Base-by-base conservation (phyloP, 2,797 vertebrate genomes). In the Tragopan temminckii region DNA sequence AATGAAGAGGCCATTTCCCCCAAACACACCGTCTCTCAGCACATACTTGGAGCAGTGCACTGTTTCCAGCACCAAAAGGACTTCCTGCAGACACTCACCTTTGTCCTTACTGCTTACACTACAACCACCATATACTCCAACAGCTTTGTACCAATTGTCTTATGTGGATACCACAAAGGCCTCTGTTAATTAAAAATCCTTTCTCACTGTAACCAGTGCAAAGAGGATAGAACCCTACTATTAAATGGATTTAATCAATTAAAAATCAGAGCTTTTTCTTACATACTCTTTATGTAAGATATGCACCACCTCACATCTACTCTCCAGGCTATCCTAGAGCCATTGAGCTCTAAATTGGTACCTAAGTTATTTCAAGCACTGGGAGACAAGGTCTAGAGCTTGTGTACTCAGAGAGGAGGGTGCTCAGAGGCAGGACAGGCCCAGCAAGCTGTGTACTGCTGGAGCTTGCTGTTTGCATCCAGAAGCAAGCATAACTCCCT, bases 211-310 rank as follows among this genome's bases (percentile, higher is more conserved):
- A 90, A 88, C 79, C 79, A 86, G 27, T 20, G 36, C 89, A 84
- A 36, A 52, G 21, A 84, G 61, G 63, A 74, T 68, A 96, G 61
- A 89, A 90, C 64, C 63, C 57, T 82, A 81, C 53, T 81, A 84
- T 53, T n/a, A 61, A 43, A 38, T 18, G 46, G 42, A 72, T 88
- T 91, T 86, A 84, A 90, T 68, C 63, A 63, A 7, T 23, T n/a
- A 13, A 74, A 87, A 89, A 72, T 14, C 40, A 84, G 9, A 88
- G n/a, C 58, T 81, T 59, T 80, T 59, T 80, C 82, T 75, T 52
- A 21, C 6, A 35, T 3, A 38, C 20, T 48, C 46, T 48, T 24
- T 13, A 48, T 23, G 59, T 24, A 52, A 61, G 31, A 64, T 2
- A 35, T 0, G 4, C 45, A 68, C 55, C 1, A 35, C 38, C 43